These are phyloP conservation scores for Solen grandis DNA, from an alignment of 1,140 invertebrate genomes.

Conservation along the genomic window DNA sequence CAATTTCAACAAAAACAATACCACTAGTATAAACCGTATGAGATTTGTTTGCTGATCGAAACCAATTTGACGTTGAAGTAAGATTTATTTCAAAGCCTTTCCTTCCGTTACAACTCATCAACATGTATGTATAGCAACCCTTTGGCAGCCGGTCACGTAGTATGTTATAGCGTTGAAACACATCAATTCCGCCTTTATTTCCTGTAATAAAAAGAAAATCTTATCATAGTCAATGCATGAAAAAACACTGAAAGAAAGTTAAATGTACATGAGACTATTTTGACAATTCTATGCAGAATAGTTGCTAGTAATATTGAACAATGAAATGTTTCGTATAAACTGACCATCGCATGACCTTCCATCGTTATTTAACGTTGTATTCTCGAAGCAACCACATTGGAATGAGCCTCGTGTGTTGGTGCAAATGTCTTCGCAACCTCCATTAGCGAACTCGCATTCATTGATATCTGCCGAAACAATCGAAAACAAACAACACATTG, in stretches of 20 bases:
- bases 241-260: too few species aligned
- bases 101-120: slow-evolving; percentile 8
- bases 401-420: slow-evolving; percentile 48
- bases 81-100: not conserved
- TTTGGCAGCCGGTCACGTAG: not conserved
- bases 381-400: slow-evolving; percentile 13
- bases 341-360: slow-evolving; percentile 12
- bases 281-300: too few species aligned
- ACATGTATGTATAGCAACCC: not conserved
- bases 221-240: too few species aligned
- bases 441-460: slow-evolving; percentile 43
- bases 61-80: slow-evolving; percentile 20
- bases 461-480: slow-evolving; percentile 48
- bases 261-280: too few species aligned
- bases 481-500: too few species aligned
- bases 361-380: not conserved
- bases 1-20: slow-evolving; percentile 10
- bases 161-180: slow-evolving; percentile 17
- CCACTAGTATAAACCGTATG: not conserved
- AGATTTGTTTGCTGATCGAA: not conserved
- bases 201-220: too few species aligned
- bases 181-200: too few species aligned
- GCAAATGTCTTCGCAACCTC: slow-evolving; percentile 52
- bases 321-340: too few species aligned
- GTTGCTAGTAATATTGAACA: too few species aligned